Base-by-base conservation (phyloP, 2,888 invertebrate species). In the Apodemia hepburni region DNA sequence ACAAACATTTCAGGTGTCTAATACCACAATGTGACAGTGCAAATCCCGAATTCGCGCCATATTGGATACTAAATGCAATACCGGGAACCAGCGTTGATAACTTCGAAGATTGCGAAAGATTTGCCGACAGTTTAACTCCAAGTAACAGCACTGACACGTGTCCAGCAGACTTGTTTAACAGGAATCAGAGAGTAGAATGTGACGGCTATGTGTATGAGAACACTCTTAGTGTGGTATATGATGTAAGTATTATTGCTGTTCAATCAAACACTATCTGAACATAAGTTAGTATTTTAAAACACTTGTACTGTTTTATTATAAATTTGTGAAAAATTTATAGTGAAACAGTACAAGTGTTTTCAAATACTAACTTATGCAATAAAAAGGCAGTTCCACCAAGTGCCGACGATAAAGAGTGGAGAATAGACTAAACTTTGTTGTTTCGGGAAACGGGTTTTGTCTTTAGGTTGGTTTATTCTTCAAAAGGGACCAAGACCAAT, bases 221-320 rank as follows among this genome's bases (percentile, higher is more conserved):
- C 62, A 77, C 75, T 4, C 72, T 82, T 47, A 85, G 80, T 59
- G 85, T 89, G 1, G 90, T 89, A 0, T 85, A 89, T 61, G 89
- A 89, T 68, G 90, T 90, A 65, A 84, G 88, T 80, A 45, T 15
- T 11, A 4, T 9, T 18, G n/a, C n/a, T n/a, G n/a, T n/a, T n/a
- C n/a, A n/a, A n/a, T n/a, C n/a, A n/a, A n/a, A n/a, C n/a, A n/a
- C n/a, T n/a, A n/a, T n/a, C n/a, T n/a, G n/a, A n/a, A n/a, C n/a
- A n/a, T n/a, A n/a, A n/a, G n/a, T n/a, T n/a, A n/a, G n/a, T n/a
- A n/a, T n/a, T n/a, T n/a, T n/a, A n/a, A n/a, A n/a, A n/a, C n/a
- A n/a, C n/a, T n/a, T n/a, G n/a, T n/a, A n/a, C n/a, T n/a, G n/a
- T n/a, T n/a, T n/a, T n/a, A n/a, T n/a, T n/a, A n/a, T n/a, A n/a